Base-by-base conservation (phyloP, 2,888 invertebrate species). In the Alviniconcha strummeri region DNA sequence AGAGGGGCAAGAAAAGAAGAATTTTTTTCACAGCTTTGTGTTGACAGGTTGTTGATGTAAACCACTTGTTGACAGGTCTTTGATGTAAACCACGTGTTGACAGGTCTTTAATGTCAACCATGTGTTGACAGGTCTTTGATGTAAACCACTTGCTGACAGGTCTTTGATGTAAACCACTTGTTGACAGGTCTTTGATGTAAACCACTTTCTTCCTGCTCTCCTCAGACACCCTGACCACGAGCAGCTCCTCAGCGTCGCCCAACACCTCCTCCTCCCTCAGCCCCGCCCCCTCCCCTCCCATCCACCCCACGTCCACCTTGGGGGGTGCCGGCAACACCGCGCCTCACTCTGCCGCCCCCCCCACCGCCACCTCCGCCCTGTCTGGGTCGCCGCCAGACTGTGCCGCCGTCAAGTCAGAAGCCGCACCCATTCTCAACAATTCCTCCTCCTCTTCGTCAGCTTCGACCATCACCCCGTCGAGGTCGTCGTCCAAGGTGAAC, bases 391-490 rank as follows among this genome's bases (percentile, higher is more conserved):
- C 80, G 1, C 55, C 57, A 55, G 76, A 79, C 54, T 8, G 11
- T 19, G 69, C 57, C 82, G 74, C n/a, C 52, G 71, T 57, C 79
- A 77, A 57, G 77, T 67, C 57, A 19, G 69, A 78, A 17, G 19
- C 56, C 13, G 52, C 11, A 19, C 52, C 56, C 64, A 52, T 17
- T 36, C 57, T 13, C 76, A 80, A 69, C 78, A 74, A 69, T 64
- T 36, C 80, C 71, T 69, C 78, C 36, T 78, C 83, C 19, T 76
- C 79, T n/a, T 52, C 81, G 52, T 52, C 82, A 79, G 15, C 81
- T 54, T 55, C 81, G 81, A 71, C 84, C 82, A 60, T 79, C 72
- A 75, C 83, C 15, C 77, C 83, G 0, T 72, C 75, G 36, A 72
- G 71, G 4, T 78, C 83, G 13, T 74, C 83, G 19, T 56, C 13